These are phyloP conservation scores for Anarhynchus alexandrinus DNA, from an alignment of 2,113 vertebrate species.

Conservation along the genomic window DNA sequence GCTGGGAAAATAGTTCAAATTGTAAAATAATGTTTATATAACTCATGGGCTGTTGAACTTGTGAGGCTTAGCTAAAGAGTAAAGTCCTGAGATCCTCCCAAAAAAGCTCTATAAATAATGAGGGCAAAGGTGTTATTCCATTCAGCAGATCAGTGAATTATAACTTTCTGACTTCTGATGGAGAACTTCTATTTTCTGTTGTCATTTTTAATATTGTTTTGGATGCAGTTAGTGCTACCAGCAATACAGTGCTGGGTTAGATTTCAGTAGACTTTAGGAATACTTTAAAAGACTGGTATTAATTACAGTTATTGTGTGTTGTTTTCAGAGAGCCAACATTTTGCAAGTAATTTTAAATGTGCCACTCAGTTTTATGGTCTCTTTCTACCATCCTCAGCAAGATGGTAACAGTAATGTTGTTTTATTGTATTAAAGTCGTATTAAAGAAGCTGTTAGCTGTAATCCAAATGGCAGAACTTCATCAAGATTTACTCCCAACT, in stretches of 20 bases:
- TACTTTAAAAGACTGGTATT: constrained; percentile 18
- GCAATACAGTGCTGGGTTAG: neutral
- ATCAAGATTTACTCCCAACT: neutral
- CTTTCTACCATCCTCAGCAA: neutral
- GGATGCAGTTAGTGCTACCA: neutral
- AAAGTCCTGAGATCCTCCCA: constrained; percentile 35
- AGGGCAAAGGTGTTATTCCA: constrained; percentile 19
- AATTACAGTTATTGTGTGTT: constrained; percentile 30
- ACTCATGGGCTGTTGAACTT: constrained; percentile 56
- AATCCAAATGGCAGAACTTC: neutral
- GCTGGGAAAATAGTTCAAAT: constrained; percentile 23
- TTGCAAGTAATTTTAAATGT: constrained; percentile 5
- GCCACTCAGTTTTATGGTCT: neutral
- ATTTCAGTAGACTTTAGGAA: neutral
- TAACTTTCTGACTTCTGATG: neutral
- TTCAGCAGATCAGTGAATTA: neutral
- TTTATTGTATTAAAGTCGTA: neutral
- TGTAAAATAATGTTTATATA: constrained; percentile 48
- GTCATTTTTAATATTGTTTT: neutral
- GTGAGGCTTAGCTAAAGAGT: constrained; percentile 22
- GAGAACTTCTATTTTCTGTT: neutral
- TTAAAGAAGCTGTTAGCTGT: neutral
- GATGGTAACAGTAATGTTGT: neutral
- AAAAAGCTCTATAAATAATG: neutral
- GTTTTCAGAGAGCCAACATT: neutral